phyloP scores from a whole-genome alignment of 2,113 vertebrate species.

The Carettochelys insculpta region DNA sequence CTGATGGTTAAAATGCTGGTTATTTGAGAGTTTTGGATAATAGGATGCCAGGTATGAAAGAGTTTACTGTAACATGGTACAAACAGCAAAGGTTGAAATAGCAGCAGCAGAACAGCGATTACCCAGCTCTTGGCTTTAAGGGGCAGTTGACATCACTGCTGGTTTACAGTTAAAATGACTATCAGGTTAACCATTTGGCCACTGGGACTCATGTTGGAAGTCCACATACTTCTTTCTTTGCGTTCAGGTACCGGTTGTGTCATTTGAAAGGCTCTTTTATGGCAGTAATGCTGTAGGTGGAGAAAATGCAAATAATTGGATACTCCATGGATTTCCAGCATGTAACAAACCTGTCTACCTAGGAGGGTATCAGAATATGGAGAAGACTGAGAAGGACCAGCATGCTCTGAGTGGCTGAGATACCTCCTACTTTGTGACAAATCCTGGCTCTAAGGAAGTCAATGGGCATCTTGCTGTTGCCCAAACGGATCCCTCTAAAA shows the following conservation, averaged over 20 bases:
- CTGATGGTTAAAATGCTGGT: too few relatives aligned
- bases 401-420: background rate
- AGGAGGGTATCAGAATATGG: background rate
- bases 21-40: too few relatives aligned
- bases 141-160: background rate
- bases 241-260: background rate
- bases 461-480: conserved; percentile 41
- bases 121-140: background rate
- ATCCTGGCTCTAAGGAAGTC: conserved; percentile 48
- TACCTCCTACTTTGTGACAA: background rate
- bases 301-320: background rate
- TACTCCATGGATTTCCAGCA: background rate
- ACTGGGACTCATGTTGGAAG: background rate
- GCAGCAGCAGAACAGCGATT: background rate
- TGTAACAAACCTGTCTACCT: too few relatives aligned
- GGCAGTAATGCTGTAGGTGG: background rate
- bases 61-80: background rate
- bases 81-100: background rate
- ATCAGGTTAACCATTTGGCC: background rate
- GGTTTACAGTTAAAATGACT: background rate
- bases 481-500: background rate
- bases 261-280: background rate
- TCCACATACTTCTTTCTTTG: background rate
- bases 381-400: background rate
- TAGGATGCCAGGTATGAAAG: too few relatives aligned